These are phyloP conservation scores for Phylloscopus trochilus DNA, from an alignment of 2,113 vertebrate species.

Conservation along the genomic window DNA sequence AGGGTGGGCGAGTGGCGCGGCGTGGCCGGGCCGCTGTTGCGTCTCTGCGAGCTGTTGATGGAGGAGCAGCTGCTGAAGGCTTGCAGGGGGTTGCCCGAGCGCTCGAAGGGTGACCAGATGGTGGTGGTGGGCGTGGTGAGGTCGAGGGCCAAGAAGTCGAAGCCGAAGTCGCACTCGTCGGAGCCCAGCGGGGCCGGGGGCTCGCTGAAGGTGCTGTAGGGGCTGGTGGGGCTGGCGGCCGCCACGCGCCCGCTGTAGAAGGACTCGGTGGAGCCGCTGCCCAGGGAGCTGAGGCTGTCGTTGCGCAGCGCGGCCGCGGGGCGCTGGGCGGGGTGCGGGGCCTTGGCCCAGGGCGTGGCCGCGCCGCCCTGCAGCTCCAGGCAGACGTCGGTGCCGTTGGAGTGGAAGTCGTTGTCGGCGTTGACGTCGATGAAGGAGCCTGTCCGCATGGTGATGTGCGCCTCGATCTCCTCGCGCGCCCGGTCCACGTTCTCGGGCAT, in stretches of 20 bases:
- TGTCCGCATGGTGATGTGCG: slow-evolving; percentile 94
- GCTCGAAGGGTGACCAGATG: slow-evolving; percentile 91
- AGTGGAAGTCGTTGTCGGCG: slow-evolving; percentile 94
- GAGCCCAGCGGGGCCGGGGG: slow-evolving; percentile 54
- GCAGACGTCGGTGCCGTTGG: slow-evolving; percentile 95
- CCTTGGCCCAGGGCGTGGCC: slow-evolving; percentile 84
- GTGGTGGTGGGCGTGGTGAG: slow-evolving; percentile 73
- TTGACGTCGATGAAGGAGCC: slow-evolving; percentile 90
- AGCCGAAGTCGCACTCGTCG: slow-evolving; percentile 82
- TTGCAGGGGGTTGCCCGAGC: slow-evolving; percentile 60
- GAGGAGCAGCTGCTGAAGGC: slow-evolving; percentile 72
- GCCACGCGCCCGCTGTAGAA: slow-evolving; percentile 66
- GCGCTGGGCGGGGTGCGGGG: slow-evolving; percentile 53
- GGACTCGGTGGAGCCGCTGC: slow-evolving; percentile 69
- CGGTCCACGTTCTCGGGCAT: slow-evolving; percentile 98
- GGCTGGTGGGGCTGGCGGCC: slow-evolving; percentile 78
- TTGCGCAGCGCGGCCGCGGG: slow-evolving; percentile 55
- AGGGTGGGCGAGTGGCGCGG: slow-evolving; percentile 80
- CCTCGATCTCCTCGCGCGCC: slow-evolving; percentile 94
- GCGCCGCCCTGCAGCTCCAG: slow-evolving; percentile 83
- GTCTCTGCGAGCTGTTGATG: slow-evolving; percentile 60
- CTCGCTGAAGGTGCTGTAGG: slow-evolving; percentile 79
- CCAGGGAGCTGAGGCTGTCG: slow-evolving; percentile 65
- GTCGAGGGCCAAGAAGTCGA: slow-evolving; percentile 85
- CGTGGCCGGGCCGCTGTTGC: slow-evolving; percentile 76